Evolutionary conservation across 2,888 invertebrate genomes (phyloP).

Genomic region (Apantesis nais): DNA sequence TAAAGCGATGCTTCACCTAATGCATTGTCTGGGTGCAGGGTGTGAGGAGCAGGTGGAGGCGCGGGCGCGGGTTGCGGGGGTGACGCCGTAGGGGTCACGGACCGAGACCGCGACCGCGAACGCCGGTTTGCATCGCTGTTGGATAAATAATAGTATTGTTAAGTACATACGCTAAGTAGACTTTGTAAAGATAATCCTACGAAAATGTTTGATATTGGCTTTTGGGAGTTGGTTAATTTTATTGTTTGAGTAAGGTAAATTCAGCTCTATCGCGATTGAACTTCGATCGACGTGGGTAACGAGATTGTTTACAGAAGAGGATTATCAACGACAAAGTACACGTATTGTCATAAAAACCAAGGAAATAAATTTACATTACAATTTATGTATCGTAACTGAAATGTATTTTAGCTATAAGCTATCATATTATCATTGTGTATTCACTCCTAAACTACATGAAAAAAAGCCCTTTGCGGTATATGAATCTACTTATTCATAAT

Average conservation of each 20-base stretch:
- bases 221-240: neutral
- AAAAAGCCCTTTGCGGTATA: neutral
- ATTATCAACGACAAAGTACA: neutral
- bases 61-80: conserved; percentile 68
- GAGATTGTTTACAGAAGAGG: neutral
- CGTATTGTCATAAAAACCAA: neutral
- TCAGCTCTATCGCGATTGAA: neutral
- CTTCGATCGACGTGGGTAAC: neutral
- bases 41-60: conserved; percentile 75
- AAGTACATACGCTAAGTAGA: conserved; percentile 11
- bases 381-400: neutral
- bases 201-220: conserved; percentile 11
- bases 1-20: conserved; percentile 65
- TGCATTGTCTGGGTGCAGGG: conserved; percentile 82
- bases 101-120: conserved; percentile 75
- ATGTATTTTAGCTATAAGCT: neutral
- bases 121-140: conserved; percentile 52
- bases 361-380: neutral
- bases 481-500: neutral
- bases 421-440: neutral
- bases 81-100: conserved; percentile 75
- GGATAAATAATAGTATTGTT: conserved; percentile 31
- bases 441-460: neutral
- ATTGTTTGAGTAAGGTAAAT: neutral
- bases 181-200: conserved; percentile 15